These are phyloP conservation scores for Euplagia quadripunctaria DNA, from an alignment of 2,888 invertebrate genomes.

Conservation along the genomic window DNA sequence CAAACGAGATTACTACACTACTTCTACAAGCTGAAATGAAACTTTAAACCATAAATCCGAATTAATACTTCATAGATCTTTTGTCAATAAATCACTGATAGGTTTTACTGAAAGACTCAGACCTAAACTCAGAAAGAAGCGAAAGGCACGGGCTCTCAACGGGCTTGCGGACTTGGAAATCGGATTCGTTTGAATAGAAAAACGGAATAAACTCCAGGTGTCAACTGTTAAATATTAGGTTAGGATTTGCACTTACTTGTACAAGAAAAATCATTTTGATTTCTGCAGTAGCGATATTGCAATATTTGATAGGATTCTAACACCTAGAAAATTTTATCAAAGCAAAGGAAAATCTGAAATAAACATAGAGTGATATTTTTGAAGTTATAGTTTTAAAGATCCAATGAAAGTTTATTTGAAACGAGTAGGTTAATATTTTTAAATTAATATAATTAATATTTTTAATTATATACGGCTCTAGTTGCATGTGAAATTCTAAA, in stretches of 20 bases:
- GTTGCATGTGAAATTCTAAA: too few species aligned
- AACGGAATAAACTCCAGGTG: constrained; percentile 45
- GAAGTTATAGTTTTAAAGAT: neutral
- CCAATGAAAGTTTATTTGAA: too few species aligned
- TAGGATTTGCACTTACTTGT: constrained; percentile 21
- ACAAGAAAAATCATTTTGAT: constrained; percentile 15
- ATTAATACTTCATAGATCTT: constrained; percentile 21
- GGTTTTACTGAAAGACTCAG: constrained; percentile 31
- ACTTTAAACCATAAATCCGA: neutral
- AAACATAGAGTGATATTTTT: neutral
- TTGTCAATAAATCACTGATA: constrained; percentile 43
- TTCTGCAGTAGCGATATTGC: neutral
- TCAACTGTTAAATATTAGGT: constrained; percentile 46
- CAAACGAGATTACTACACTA: too few species aligned
- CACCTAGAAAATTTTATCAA: neutral
- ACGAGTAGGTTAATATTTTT: too few species aligned
- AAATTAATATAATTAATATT: too few species aligned
- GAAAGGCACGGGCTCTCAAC: constrained; percentile 34
- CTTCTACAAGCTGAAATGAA: neutral
- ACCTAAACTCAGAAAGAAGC: constrained; percentile 38
- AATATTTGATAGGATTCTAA: neutral
- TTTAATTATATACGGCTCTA: too few species aligned
- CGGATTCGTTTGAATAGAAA: constrained; percentile 47
- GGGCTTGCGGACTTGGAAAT: constrained; percentile 36
- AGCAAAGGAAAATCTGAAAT: neutral